phyloP scores from a whole-genome alignment of 2,797 vertebrate species.

The Phataginus tetradactyla region DNA sequence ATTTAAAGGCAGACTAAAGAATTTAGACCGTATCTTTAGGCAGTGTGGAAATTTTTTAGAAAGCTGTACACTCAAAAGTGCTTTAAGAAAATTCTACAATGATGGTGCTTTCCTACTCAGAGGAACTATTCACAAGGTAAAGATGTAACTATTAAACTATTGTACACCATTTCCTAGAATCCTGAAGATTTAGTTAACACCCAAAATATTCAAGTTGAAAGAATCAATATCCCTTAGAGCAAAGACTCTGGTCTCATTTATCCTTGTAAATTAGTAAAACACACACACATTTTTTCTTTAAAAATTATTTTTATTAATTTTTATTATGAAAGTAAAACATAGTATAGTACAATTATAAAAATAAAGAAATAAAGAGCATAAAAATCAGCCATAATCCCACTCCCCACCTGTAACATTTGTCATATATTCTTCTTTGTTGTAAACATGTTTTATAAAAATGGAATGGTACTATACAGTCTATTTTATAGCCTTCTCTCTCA shows the following conservation, averaged over 20 bases:
- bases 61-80: neutral
- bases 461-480: neutral
- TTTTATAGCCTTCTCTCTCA: neutral
- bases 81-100: constrained; percentile 34
- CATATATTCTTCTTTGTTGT: neutral
- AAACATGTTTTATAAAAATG: constrained; percentile 51
- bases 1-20: constrained; percentile 41
- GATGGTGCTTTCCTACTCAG: constrained; percentile 14
- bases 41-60: neutral
- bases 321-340: constrained; percentile 52
- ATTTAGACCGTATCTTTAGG: constrained; percentile 8
- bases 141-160: constrained; percentile 3
- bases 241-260: neutral
- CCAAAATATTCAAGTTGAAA: constrained; percentile 22
- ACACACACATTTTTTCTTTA: neutral
- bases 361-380: constrained; percentile 2
- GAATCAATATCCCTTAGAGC: constrained; percentile 21
- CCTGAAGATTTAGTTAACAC: neutral
- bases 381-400: neutral
- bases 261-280: constrained; percentile 52
- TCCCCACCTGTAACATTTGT: neutral
- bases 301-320: constrained; percentile 54
- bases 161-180: neutral
- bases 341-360: constrained; percentile 36
- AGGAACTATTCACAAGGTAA: constrained; percentile 13